Percentiles rank a stretch among this genome's conserved stretches.
These are phyloP conservation scores for Carassius carassius DNA, from an alignment of 2,113 vertebrate species.

Conservation along the genomic window DNA sequence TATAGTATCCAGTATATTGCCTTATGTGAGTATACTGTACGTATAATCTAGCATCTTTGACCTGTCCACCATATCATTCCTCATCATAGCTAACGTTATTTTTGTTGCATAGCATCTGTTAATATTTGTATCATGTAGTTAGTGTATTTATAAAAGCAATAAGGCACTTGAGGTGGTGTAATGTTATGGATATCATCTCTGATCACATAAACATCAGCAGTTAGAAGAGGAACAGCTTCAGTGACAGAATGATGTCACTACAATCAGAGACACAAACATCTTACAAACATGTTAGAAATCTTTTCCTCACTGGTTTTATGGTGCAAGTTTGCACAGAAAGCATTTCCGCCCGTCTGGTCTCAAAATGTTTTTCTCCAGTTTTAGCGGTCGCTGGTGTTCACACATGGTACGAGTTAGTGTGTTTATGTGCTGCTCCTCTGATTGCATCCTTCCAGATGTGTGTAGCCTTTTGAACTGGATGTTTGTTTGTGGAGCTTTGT, in stretches of 20 bases:
- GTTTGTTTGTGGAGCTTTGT: not conserved
- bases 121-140: no score
- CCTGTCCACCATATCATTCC: no score
- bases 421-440: not conserved
- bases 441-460: not conserved
- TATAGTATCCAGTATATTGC: no score
- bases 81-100: no score
- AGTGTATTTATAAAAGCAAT: no score
- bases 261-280: not conserved
- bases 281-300: not conserved
- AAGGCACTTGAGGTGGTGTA: not conserved
- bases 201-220: not conserved
- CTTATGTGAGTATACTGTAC: no score
- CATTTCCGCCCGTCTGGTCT: not conserved
- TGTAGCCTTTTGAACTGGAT: not conserved
- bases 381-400: not conserved
- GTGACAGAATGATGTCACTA: not conserved
- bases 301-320: not conserved
- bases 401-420: conserved; percentile 5
- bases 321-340: not conserved
- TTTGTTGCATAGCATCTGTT: no score
- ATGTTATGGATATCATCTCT: not conserved
- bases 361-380: not conserved
- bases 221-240: not conserved
- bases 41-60: no score